These are phyloP conservation scores for Progne subis DNA, from an alignment of 2,113 vertebrate genomes.

Conservation along the genomic window DNA sequence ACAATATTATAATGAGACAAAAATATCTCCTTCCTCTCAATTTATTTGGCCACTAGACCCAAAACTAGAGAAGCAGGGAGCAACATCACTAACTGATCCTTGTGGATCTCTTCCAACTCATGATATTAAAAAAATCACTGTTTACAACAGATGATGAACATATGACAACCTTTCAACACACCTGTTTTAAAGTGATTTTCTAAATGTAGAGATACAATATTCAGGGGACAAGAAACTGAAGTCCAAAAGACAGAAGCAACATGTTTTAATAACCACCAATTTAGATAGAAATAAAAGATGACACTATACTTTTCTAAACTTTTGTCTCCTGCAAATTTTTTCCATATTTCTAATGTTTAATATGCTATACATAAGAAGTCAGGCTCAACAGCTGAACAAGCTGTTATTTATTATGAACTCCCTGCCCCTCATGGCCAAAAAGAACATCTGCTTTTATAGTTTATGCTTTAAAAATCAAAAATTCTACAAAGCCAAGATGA, in stretches of 20 bases:
- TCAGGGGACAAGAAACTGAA: neutral
- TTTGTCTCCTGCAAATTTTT: neutral
- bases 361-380: neutral
- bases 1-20: neutral
- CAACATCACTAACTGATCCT: neutral
- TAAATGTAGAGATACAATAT: neutral
- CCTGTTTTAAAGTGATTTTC: neutral
- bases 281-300: neutral
- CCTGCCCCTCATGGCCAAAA: neutral
- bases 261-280: neutral
- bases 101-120: neutral
- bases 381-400: neutral
- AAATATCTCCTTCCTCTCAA: neutral
- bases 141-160: neutral
- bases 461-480: constrained; percentile 7
- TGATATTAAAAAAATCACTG: neutral
- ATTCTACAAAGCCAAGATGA: neutral
- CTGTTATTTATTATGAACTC: neutral
- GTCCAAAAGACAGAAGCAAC: neutral
- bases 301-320: neutral
- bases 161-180: neutral
- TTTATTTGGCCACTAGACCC: neutral
- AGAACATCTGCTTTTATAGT: constrained; percentile 24
- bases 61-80: neutral
- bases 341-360: neutral